Base-by-base conservation (phyloP, 2,888 invertebrate genomes). In the Pollenia griseotomentosa region DNA sequence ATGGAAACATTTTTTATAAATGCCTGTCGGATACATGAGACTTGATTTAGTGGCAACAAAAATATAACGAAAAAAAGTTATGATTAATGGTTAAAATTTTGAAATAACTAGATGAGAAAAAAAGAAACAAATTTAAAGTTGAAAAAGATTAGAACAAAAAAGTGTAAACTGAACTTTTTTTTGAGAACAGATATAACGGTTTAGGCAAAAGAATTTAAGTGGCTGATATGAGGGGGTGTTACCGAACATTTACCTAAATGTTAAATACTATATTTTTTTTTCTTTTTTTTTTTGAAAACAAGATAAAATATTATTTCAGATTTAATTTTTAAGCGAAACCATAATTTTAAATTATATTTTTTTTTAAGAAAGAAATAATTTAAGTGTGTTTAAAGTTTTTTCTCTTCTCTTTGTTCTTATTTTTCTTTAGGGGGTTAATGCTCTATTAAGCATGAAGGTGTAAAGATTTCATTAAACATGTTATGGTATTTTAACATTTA, bases 11-110 rank as follows among this genome's bases (percentile, higher is more conserved):
- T 44, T 57, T 57, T 16, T 73, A 74, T 68, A 61, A 65, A 77
- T 79, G 77, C n/a, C 85, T 86, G 86, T 86, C 83, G 83, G 74
- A 83, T 83, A 75, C 83, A 86, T 83, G 51, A 79, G 80, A 83
- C 74, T 83, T 86, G 79, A 83, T 70, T 86, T 86, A 71, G 51
- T 71, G 53, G 63, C 79, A 80, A 57, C 33, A 19, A 65, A 68
- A 55, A 19, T 44, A 23, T 33, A 81, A 80, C 46, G 33, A 61
- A 40, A 74, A 48, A 73, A 57, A n/a, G 5, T 19, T 78, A 75
- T 86, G 86, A 86, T 86, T 86, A 83, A 86, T 86, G 79, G 48
- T 53, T 44, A 75, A 75, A 86, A 33, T 71, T 70, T 57, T 63
- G 5, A 61, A 51, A 66, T 44, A 61, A 53, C 14, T 42, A 9